These are phyloP conservation scores for Lasioglossum villosulum DNA, from an alignment of 2,888 invertebrate species.

Conservation along the genomic window DNA sequence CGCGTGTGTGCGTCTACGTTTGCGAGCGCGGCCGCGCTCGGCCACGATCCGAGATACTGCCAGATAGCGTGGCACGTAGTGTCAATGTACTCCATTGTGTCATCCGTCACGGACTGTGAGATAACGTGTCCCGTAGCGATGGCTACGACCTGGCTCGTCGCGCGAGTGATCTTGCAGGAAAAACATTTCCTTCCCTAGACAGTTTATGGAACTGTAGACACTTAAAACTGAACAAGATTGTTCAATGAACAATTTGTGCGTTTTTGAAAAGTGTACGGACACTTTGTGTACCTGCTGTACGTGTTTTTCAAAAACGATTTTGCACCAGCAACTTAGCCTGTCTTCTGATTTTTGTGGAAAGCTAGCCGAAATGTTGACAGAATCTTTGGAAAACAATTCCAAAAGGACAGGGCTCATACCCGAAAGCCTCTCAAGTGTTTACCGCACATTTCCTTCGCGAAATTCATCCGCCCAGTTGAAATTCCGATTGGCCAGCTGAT, in stretches of 20 bases:
- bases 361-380: too few relatives aligned
- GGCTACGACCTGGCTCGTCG: constrained; percentile 56
- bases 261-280: too few relatives aligned
- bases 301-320: too few relatives aligned
- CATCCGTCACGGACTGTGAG: constrained; percentile 76
- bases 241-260: too few relatives aligned
- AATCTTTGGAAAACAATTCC: too few relatives aligned
- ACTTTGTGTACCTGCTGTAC: too few relatives aligned
- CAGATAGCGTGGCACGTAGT: constrained; percentile 75
- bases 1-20: neutral
- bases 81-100: constrained; percentile 79
- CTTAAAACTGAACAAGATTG: too few relatives aligned
- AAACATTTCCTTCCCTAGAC: neutral
- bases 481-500: neutral
- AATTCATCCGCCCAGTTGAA: neutral
- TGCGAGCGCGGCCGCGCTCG: constrained; percentile 28
- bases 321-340: too few relatives aligned
- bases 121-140: constrained; percentile 71
- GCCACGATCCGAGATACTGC: constrained; percentile 69
- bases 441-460: neutral
- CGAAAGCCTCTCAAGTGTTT: too few relatives aligned
- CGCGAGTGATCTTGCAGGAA: neutral
- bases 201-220: too few relatives aligned
- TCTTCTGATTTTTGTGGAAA: too few relatives aligned
- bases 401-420: too few relatives aligned